Evolutionary conservation across 2,797 vertebrate species (phyloP).

Genomic region (Parauchenoglanis punctatus): DNA sequence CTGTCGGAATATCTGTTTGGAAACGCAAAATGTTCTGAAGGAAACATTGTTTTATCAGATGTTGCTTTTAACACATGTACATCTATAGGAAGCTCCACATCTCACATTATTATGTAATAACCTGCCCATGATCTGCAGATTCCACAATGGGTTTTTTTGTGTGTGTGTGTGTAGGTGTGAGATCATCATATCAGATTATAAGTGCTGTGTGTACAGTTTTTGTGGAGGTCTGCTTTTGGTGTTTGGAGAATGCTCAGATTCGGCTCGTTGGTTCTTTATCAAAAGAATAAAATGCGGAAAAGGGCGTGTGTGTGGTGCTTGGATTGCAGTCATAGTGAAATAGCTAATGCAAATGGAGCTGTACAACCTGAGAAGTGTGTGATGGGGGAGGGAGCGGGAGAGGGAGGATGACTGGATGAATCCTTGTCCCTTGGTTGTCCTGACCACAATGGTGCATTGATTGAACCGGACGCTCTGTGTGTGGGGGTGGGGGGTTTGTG

Average conservation of each 20-base stretch:
- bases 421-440: slow-evolving; percentile 30
- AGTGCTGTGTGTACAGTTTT: neutral
- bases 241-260: neutral
- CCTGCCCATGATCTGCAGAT: neutral
- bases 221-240: neutral
- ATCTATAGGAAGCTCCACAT: neutral
- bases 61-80: neutral
- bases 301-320: neutral
- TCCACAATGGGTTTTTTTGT: neutral
- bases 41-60: neutral
- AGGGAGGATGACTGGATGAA: neutral
- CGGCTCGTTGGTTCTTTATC: neutral
- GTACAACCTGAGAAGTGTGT: neutral
- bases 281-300: neutral
- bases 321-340: neutral
- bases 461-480: slow-evolving; percentile 18
- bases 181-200: neutral
- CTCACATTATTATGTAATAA: neutral
- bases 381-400: neutral
- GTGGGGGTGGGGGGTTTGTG: slow-evolving; percentile 36
- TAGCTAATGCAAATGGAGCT: neutral
- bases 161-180: neutral
- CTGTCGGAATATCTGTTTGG: too few relatives aligned
- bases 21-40: too few relatives aligned
- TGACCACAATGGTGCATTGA: slow-evolving; percentile 41